Evolutionary conservation across 2,888 invertebrate species (phyloP), one percentile per base, ranked within the genome.

Genomic region (Tachina grossa): DNA sequence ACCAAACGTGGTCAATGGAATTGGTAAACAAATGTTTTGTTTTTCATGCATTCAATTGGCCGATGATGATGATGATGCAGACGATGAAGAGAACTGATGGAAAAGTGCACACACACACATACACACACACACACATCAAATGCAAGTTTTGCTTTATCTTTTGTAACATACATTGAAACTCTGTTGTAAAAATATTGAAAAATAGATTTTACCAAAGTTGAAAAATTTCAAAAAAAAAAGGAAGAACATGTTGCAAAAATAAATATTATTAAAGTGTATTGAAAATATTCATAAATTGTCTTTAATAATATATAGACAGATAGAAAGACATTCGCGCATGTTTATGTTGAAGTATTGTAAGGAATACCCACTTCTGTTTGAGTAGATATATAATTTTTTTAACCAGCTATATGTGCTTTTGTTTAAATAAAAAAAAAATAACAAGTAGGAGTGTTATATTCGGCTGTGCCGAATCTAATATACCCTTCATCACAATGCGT

Each of bases 1-100:
- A 83, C 79, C 76, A 79, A 83, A 85, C 85, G 85, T 85, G 85
- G 85, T 85, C 83, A 85, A 83, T 85, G 76, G 76, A 85, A 85
- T 72, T 83, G 76, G 83, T 85, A 85, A 85, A 85, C 85, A 85
- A 85, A 85, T 68, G 79, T 76, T 79, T 85, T 75, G 79, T 83
- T 85, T 75, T 79, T 72, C 79, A 39, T 83, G 16, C 71, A 85
- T 85, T 66, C 82, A 79, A 79, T 85, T 85, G 77, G 77, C 77
- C 51, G 65, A 51, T 55, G 78, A 49, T 75, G 78, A 49, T 69
- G 41, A 49, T 31, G 74, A 49, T 81, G 82, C 71, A 57, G 80
- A 66, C 77, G 81, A 39, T 74, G 39, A 8, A 72, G 59, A 49
- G 9, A 59, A 57, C n/a, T 8, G 41, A 63, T 59, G 10, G 11